Evolutionary conservation across 1,140 invertebrate genomes (phyloP).

Genomic region (Dryas iulia): DNA sequence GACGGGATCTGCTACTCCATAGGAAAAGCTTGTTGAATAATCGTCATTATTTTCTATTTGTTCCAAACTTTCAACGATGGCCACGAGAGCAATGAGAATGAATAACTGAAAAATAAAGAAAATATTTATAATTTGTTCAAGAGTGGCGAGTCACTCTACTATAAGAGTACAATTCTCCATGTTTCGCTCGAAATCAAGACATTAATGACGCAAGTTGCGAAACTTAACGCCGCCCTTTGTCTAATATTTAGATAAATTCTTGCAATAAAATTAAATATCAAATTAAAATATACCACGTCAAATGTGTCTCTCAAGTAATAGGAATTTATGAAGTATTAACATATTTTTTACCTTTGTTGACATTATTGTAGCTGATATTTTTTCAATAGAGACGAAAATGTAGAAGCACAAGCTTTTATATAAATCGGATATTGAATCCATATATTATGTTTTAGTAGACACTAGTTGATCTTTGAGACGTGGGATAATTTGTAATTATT

Average conservation of each 20-base stretch:
- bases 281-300: too few species aligned
- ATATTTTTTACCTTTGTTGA: neutral
- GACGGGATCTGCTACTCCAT: conserved; percentile 71
- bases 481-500: neutral
- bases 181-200: too few species aligned
- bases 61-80: conserved; percentile 18
- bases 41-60: conserved; percentile 21
- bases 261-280: too few species aligned
- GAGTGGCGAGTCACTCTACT: too few species aligned
- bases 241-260: too few species aligned
- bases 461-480: neutral
- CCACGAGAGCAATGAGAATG: conserved; percentile 35
- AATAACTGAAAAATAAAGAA: neutral
- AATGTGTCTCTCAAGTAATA: too few species aligned
- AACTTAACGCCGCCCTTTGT: too few species aligned
- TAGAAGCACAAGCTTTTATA: neutral
- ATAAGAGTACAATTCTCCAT: too few species aligned
- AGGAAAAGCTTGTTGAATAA: conserved; percentile 60
- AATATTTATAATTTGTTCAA: neutral
- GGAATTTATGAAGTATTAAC: too few species aligned
- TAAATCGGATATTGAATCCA: neutral
- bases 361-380: neutral
- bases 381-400: neutral
- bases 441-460: neutral
- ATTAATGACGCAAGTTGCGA: too few species aligned